phyloP scores from a whole-genome alignment of 2,888 invertebrate genomes.

The Oxytorus armatus region DNA sequence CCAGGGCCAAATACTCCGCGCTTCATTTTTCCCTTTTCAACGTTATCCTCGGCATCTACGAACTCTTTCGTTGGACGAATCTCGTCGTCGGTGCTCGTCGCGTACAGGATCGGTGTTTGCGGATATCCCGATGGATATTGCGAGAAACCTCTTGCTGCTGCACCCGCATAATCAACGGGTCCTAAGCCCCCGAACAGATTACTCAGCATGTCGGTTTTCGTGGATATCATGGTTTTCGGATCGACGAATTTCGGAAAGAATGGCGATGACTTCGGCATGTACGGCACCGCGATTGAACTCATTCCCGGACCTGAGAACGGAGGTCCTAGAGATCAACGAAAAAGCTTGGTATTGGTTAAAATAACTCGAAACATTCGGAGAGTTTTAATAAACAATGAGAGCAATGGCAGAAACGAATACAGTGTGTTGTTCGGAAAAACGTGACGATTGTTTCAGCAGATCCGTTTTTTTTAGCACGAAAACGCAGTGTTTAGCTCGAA shows the following conservation, averaged over 20 bases:
- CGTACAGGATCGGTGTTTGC: constrained; percentile 51
- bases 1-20: constrained; percentile 56
- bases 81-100: constrained; percentile 25
- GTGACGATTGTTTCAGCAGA: too few species aligned
- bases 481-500: too few species aligned
- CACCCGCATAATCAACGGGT: constrained; percentile 63
- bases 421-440: neutral
- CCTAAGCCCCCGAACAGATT: constrained; percentile 77
- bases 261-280: constrained; percentile 75
- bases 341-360: constrained; percentile 68
- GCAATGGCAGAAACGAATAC: neutral
- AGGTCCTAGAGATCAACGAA: constrained; percentile 75
- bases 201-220: constrained; percentile 76
- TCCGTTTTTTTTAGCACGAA: too few species aligned
- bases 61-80: neutral
- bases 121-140: constrained; percentile 14
- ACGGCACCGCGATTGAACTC: constrained; percentile 77
- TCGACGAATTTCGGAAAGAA: constrained; percentile 81
- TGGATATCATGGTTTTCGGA: constrained; percentile 78
- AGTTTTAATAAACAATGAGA: too few species aligned
- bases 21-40: constrained; percentile 50
- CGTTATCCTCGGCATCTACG: constrained; percentile 13
- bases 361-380: neutral
- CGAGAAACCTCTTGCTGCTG: neutral
- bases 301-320: constrained; percentile 69